Base-by-base conservation (phyloP, 2,888 invertebrate species). In the Eupithecia pulchellata region DNA sequence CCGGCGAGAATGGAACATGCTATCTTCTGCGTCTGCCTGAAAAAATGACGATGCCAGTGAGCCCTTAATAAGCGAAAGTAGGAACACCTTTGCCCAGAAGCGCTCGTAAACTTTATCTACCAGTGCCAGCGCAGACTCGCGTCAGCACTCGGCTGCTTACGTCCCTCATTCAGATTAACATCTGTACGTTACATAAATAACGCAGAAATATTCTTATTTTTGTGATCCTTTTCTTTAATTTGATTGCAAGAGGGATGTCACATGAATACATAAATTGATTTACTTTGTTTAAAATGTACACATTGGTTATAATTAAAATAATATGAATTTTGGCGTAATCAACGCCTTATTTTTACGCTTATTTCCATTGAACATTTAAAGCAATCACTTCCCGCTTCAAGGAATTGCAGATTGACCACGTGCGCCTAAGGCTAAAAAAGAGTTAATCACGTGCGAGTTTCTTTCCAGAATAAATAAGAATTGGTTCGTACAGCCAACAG, bases 101-200 rank as follows among this genome's bases (percentile, higher is more conserved):
- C 30, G 42, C 39, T 69, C 64, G 42, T 67, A 70, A 64, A 64
- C 64, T 64, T 61, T 62, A 72, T 72, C 72, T 57, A 11, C 62
- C 65, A 25, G 5, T 62, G 62, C 62, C 65, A 25, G 5, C 65
- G 62, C 72, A 72, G 72, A 8, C 71, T 36, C 47, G 27, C 62
- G 62, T 68, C 68, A 57, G 68, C 68, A 32, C 6, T 57, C 9
- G 25, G 25, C 1, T 13, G 25, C 67, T 68, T 47, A 60, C 20
- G 25, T 11, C 60, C 64, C 52, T 64, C 34, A 60, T 58, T 36
- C 42, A 32, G 32, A 66, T 63, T 34, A 64, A 36, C 58, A 63
- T 25, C 20, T 36, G 14, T 25, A 11, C 30, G 57, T 17, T 8
- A 29, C 29, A 29, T 57, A 57, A 57, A 57, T 52, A 52, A 25